Evolutionary conservation across 1,140 invertebrate species (phyloP).

Genomic region (Nilaparvata lugens): DNA sequence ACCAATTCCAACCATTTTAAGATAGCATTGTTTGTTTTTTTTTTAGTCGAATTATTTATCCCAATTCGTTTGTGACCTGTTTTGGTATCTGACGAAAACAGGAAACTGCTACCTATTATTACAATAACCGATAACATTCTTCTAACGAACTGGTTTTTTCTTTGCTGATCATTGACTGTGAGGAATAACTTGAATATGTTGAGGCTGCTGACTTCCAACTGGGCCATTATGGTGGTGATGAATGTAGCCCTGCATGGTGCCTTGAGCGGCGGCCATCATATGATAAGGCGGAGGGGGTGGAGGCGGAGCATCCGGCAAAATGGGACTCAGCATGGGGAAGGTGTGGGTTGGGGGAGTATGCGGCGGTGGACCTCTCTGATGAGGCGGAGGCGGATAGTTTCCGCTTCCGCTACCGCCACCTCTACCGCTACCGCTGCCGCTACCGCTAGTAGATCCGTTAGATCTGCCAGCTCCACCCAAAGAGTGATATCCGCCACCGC

Average conservation of each 20-base stretch:
- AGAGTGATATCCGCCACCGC: slow-evolving; percentile 28
- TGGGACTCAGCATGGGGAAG: slow-evolving; percentile 49
- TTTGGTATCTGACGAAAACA: no score
- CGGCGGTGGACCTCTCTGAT: slow-evolving; percentile 32
- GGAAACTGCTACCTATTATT: neutral
- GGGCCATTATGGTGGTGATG: slow-evolving; percentile 21
- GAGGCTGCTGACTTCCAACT: slow-evolving; percentile 19
- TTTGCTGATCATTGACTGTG: slow-evolving; percentile 19
- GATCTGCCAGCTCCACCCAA: slow-evolving; percentile 23
- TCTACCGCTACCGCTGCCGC: no score
- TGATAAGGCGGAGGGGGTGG: slow-evolving; percentile 39
- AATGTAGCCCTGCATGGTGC: slow-evolving; percentile 15
- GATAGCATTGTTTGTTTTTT: no score
- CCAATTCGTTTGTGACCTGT: no score
- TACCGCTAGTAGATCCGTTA: no score
- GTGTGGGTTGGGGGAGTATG: slow-evolving; percentile 40
- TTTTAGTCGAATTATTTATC: no score
- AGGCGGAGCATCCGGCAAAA: slow-evolving; percentile 44
- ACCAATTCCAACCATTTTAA: no score
- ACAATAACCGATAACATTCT: neutral
- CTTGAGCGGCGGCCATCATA: slow-evolving; percentile 35
- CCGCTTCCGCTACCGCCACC: no score
- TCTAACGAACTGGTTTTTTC: neutral
- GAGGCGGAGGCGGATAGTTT: slow-evolving; percentile 41
- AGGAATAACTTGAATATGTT: slow-evolving; percentile 21